Base-by-base conservation (phyloP, 2,888 invertebrate species). In the Himalopsyche kuldschensis region DNA sequence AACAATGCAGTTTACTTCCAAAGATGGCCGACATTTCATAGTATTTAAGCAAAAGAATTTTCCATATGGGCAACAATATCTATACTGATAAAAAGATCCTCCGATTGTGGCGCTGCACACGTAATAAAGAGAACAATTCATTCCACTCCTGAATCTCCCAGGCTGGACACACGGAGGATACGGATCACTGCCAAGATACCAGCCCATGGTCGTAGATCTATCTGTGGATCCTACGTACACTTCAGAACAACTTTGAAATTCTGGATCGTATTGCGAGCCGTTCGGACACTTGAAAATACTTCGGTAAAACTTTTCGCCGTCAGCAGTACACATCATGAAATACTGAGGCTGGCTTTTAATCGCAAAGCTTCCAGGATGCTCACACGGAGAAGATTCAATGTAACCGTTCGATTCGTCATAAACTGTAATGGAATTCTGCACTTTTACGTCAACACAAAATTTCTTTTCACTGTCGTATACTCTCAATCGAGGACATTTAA, bases 121-220 rank as follows among this genome's bases (percentile, higher is more conserved):
- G 84, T 90, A 92, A 84, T 90, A 91, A 15, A 90, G 82, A 0
- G 88, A 87, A 80, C 90, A 90, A 85, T 91, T 89, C 3, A 87
- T 86, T n/a, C 89, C 88, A 2, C 89, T 89, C 46, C 89, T 87
- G 84, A 89, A 90, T 24, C 87, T 88, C 48, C 90, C 90, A 75
- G 89, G 88, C 76, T 87, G 87, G 4, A 87, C 83, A 86, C 90
- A 90, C 3, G 89, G 88, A 15, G 90, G 90, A 82, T 89, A 90
- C 79, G 89, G 89, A 80, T 87, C 87, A 31, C 87, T 79, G 4
- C 81, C 79, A 69, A 86, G 81, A 75, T 82, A 80, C 84, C 84
- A 84, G 6, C 82, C 82, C 31, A 81, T 5, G 3, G 75, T 82
- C 3, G 79, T 30, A 79, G 76, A 84, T 46, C 87, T 87, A 76